Base-by-base conservation (phyloP, 2,113 vertebrate species). In the Carassius auratus region DNA sequence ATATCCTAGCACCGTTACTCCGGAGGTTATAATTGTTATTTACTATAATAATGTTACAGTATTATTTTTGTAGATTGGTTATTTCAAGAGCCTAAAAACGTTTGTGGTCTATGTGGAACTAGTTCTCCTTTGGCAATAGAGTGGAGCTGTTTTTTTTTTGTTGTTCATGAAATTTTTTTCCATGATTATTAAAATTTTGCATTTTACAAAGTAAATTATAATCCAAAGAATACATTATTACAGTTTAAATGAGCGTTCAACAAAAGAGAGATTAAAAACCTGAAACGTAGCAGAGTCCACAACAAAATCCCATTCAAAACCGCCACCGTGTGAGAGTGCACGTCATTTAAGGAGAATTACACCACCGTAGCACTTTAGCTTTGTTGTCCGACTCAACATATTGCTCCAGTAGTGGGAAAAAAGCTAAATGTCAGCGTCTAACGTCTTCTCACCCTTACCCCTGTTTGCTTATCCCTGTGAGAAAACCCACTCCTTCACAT, bases 381-480 rank as follows among this genome's bases (percentile, higher is more conserved):
- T 77, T 66, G 78, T 89, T 89, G 88, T 88, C 73, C 86, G 69
- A 76, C 71, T 38, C 75, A 69, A 87, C 80, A 85, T 77, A 86
- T 74, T 83, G 84, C 89, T 87, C 89, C 76, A 89, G 84, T 83
- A 86, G 81, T 68, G 66, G 83, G 91, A 84, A 89, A 88, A 86
- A 84, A 76, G 89, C 87, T 84, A 90, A 83, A 92, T 89, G 89
- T 90, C 89, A 91, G 87, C 77, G 77, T 88, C 81, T 74, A 66
- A 36, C 23, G 85, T 73, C 36, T 73, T 36, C 81, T 76, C 89
- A 73, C 38, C 64, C 75, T 79, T 88, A 81, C 89, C 69, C 83
- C 75, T 82, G 78, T 92, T 90, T 90, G 92, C 90, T 94, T 93
- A 94, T 93, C 92, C 92, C 90, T 94, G 93, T 94, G 94, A 95